Conservation (phyloP, 2,888 invertebrate species). For the Apamea sordens region DNA sequence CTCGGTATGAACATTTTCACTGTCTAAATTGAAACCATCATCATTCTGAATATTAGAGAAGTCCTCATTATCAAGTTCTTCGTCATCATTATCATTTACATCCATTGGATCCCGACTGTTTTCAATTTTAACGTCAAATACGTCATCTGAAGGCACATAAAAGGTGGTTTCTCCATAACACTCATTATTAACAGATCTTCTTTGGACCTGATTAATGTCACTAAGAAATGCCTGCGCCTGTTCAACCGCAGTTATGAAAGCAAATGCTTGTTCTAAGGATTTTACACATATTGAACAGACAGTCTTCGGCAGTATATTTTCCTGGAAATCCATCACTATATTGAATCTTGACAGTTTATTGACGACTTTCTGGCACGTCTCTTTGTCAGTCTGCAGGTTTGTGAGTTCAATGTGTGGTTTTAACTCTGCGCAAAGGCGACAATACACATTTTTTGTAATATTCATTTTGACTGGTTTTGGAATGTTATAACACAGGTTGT, state of each 20-base stretch:
- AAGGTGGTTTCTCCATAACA: constrained; percentile 55
- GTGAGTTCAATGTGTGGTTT: constrained; percentile 73
- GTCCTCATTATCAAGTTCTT: too few relatives aligned
- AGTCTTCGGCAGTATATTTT: constrained; percentile 73
- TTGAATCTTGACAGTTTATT: constrained; percentile 75
- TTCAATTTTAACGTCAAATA: constrained; percentile 5
- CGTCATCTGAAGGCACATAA: constrained; percentile 20
- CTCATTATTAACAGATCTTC: constrained; percentile 66
- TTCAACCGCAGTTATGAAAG: constrained; percentile 76
- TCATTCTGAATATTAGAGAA: too few relatives aligned
- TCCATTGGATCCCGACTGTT: neutral
- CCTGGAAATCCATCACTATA: constrained; percentile 69
- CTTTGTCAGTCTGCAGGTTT: constrained; percentile 68
- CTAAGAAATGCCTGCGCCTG: constrained; percentile 74
- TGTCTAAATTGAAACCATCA: too few relatives aligned
- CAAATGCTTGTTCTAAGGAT: constrained; percentile 74
- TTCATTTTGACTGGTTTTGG: constrained; percentile 61
- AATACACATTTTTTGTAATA: constrained; percentile 66
- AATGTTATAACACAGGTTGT: neutral
- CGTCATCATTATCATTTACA: too few relatives aligned
- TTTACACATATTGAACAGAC: constrained; percentile 78
- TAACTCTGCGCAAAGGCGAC: constrained; percentile 77
- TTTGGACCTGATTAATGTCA: constrained; percentile 65
- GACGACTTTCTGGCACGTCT: constrained; percentile 67
- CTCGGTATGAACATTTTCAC: too few relatives aligned